Percentiles rank a stretch among this genome's conserved stretches.
phyloP scores from a whole-genome alignment of 2,888 invertebrate genomes.

The Pseudococcus viburni region DNA sequence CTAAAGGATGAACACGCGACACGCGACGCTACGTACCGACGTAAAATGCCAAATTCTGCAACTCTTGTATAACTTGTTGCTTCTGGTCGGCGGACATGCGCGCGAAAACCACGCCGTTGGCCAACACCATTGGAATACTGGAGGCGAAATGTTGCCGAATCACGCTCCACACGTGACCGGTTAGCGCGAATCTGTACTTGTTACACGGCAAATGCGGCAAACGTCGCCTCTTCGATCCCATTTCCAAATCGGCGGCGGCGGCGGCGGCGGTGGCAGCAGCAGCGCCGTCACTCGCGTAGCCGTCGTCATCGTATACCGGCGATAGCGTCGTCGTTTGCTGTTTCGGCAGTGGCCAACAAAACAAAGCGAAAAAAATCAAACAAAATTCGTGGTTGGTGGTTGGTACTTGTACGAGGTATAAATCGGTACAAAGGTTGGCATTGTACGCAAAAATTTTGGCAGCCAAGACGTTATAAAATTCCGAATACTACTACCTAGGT shows the following conservation, averaged over 20 bases:
- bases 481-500: too few relatives aligned
- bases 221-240: neutral
- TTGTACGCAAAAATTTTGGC: too few relatives aligned
- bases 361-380: too few relatives aligned
- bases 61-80: slow-evolving; percentile 80
- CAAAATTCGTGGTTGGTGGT: too few relatives aligned
- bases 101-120: slow-evolving; percentile 84
- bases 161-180: slow-evolving; percentile 84
- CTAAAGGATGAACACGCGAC: too few relatives aligned
- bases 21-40: slow-evolving; percentile 73
- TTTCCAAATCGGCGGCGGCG: slow-evolving; percentile 30
- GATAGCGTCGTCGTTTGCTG: too few relatives aligned
- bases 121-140: slow-evolving; percentile 77
- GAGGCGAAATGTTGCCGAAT: slow-evolving; percentile 81
- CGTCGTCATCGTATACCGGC: too few relatives aligned
- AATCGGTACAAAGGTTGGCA: too few relatives aligned
- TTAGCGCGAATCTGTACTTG: slow-evolving; percentile 75
- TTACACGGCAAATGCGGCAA: neutral
- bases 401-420: too few relatives aligned
- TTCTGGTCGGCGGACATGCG: slow-evolving; percentile 88
- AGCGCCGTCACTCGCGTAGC: too few relatives aligned
- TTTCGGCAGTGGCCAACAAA: too few relatives aligned
- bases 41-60: slow-evolving; percentile 80
- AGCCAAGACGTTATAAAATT: too few relatives aligned
- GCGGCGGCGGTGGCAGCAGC: slow-evolving; percentile 1